These are phyloP conservation scores for Zoanthus sansibaricus DNA, from an alignment of 92 coral and sea anemone genomes.

Conservation along the genomic window DNA sequence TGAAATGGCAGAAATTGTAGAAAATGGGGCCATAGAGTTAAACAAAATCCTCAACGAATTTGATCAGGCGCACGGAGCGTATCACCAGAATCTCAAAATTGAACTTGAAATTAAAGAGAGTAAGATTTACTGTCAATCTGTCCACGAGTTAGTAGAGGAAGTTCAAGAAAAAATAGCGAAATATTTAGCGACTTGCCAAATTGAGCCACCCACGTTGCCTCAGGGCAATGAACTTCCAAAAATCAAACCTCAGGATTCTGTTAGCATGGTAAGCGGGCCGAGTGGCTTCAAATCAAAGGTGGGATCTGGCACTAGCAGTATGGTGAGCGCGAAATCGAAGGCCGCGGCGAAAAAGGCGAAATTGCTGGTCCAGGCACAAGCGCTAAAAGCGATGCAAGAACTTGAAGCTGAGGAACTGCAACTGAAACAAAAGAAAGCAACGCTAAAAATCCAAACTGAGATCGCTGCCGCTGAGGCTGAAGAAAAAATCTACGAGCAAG, in stretches of 20 bases:
- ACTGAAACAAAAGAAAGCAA: conserved; percentile 43
- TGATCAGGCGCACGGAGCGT: conserved; percentile 36
- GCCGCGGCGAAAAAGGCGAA: conserved; percentile 50
- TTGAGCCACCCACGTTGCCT: conserved; percentile 14
- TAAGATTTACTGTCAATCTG: conserved; percentile 19
- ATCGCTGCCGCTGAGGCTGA: conserved; percentile 50
- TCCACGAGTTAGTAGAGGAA: conserved; percentile 33
- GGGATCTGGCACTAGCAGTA: conserved; percentile 38
- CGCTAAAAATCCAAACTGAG: conserved; percentile 26
- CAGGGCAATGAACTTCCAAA: conserved; percentile 15
- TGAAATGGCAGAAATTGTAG: neutral
- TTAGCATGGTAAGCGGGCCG: conserved; percentile 23
- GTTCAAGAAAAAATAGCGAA: conserved; percentile 27
- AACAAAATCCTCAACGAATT: conserved; percentile 30
- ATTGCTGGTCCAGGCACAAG: conserved; percentile 23
- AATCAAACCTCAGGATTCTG: conserved; percentile 50
- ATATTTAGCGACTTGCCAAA: neutral
- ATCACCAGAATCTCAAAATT: conserved; percentile 34
- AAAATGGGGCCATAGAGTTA: neutral
- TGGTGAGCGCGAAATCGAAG: conserved; percentile 44
- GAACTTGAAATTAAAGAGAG: conserved; percentile 30
- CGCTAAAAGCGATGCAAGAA: conserved; percentile 47
- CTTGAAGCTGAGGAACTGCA: conserved; percentile 44
- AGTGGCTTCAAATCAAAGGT: conserved; percentile 19
- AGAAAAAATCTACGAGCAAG: conserved; percentile 12